These are phyloP conservation scores for Panagrolaimus sp. DNA, from an alignment of 1,140 invertebrate genomes.

Conservation along the genomic window DNA sequence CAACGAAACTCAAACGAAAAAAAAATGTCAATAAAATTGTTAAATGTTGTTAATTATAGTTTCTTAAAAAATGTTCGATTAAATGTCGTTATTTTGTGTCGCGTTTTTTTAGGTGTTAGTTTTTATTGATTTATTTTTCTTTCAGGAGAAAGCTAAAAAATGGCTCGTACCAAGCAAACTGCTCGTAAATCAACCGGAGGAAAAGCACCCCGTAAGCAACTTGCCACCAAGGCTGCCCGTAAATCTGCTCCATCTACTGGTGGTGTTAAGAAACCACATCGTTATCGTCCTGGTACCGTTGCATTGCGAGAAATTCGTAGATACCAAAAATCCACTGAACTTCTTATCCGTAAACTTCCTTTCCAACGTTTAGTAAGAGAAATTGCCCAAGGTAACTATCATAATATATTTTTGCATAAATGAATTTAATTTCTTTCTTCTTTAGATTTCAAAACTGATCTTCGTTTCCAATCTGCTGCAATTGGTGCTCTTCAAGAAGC, in stretches of 20 bases:
- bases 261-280: conserved; percentile 64
- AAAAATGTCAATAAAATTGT: too few relatives aligned
- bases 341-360: conserved; percentile 65
- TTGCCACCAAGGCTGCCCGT: conserved; percentile 16
- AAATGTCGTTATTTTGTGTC: too few relatives aligned
- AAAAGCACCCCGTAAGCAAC: conserved; percentile 63
- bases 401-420: too few relatives aligned
- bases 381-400: conserved; percentile 68
- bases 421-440: too few relatives aligned
- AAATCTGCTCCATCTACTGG: conserved; percentile 41
- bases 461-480: conserved; percentile 74
- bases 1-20: too few relatives aligned
- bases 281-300: conserved; percentile 55
- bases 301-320: conserved; percentile 64
- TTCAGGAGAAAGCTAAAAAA: conserved; percentile 50
- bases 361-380: conserved; percentile 66
- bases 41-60: too few relatives aligned
- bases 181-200: conserved; percentile 67
- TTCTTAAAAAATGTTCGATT: too few relatives aligned
- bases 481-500: conserved; percentile 67
- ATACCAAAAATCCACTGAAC: conserved; percentile 70
- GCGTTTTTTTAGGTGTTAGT: too few relatives aligned
- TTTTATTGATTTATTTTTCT: too few relatives aligned
- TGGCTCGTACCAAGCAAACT: conserved; percentile 80
- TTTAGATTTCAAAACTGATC: conserved; percentile 69